These are phyloP conservation scores for Synergus itoensis DNA, from an alignment of 2,888 invertebrate species.

Conservation along the genomic window DNA sequence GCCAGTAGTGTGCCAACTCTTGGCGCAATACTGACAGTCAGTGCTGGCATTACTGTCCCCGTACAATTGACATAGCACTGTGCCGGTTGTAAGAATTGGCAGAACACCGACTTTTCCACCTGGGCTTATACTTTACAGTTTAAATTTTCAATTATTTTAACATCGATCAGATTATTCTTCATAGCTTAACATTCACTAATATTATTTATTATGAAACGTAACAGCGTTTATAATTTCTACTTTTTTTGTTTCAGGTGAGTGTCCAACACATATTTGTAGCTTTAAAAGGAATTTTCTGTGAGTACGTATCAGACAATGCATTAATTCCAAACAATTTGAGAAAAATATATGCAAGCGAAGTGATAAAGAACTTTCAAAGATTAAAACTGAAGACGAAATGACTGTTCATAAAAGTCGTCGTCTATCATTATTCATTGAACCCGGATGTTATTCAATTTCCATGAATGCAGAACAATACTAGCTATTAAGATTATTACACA, in stretches of 20 bases:
- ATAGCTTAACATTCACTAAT: too few relatives aligned
- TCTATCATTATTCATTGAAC: constrained; percentile 6
- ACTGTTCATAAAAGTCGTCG: not conserved
- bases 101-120: too few relatives aligned
- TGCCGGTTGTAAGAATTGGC: too few relatives aligned
- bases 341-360: not conserved
- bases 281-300: not conserved
- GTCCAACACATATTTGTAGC: not conserved
- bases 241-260: constrained; percentile 34
- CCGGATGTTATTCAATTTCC: constrained; percentile 19
- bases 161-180: too few relatives aligned
- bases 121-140: too few relatives aligned
- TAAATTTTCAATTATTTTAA: too few relatives aligned
- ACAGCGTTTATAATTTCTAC: not conserved
- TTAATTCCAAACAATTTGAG: not conserved
- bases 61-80: too few relatives aligned
- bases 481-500: constrained; percentile 37
- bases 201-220: not conserved
- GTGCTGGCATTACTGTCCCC: too few relatives aligned
- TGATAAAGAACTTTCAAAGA: not conserved
- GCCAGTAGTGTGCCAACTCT: too few relatives aligned
- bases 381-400: not conserved
- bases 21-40: too few relatives aligned
- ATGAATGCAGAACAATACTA: constrained; percentile 34
- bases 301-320: not conserved